Percentiles rank a stretch among this genome's conserved stretches.
These are phyloP conservation scores for Psilopsiagon aymara DNA, from an alignment of 2,113 vertebrate species.

Conservation along the genomic window DNA sequence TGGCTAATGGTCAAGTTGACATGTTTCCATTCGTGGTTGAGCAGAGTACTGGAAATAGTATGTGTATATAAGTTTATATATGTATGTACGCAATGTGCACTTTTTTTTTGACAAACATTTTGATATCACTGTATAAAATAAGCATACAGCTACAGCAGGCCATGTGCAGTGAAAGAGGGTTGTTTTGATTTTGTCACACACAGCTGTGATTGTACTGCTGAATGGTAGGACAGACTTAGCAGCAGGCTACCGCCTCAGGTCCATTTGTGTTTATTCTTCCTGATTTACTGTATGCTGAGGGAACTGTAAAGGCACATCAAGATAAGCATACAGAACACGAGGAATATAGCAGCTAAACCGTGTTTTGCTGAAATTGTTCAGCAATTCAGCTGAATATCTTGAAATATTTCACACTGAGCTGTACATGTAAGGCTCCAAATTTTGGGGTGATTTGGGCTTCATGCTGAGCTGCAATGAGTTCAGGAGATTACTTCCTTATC, in stretches of 20 bases:
- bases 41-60: neutral
- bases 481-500: neutral
- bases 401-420: neutral
- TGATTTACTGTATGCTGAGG: neutral
- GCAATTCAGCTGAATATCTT: neutral
- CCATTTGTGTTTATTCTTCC: neutral
- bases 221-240: neutral
- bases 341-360: neutral
- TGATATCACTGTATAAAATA: neutral
- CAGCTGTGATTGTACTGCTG: neutral
- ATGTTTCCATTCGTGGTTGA: neutral
- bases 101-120: neutral
- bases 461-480: neutral
- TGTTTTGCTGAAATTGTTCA: neutral
- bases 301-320: neutral
- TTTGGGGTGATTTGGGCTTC: neutral
- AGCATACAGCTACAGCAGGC: neutral
- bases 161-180: neutral
- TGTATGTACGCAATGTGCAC: accelerated
- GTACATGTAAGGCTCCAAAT: neutral
- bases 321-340: accelerated
- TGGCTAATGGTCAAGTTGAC: slow-evolving; percentile 27
- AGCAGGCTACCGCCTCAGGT: neutral
- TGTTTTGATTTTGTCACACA: neutral
- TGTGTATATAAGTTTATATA: neutral